Percentiles rank a stretch among this genome's conserved stretches.
Evolutionary conservation across 1,140 invertebrate genomes (phyloP).

Genomic region (Anoplolepis gracilipes): DNA sequence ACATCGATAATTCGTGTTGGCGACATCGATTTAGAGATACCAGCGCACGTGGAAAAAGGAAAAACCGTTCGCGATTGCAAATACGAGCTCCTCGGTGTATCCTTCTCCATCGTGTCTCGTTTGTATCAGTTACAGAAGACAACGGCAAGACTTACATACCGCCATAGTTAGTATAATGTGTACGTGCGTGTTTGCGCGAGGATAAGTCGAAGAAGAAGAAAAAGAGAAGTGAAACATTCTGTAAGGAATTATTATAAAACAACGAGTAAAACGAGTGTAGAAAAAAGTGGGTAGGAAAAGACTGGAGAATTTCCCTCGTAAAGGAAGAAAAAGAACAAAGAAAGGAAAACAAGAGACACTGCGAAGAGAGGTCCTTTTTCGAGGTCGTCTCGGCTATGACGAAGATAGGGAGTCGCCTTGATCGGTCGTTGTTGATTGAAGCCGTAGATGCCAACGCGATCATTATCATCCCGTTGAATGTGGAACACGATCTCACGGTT

Average conservation of each 20-base stretch:
- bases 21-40: not conserved
- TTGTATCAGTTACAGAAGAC: slow-evolving; percentile 24
- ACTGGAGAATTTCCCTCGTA: not conserved
- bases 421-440: slow-evolving; percentile 53
- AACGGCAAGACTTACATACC: not conserved
- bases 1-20: not conserved
- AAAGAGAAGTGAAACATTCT: not conserved
- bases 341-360: not conserved
- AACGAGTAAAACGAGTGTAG: not conserved
- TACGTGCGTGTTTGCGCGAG: slow-evolving; percentile 2
- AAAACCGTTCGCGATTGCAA: not conserved
- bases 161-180: not conserved
- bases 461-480: slow-evolving; percentile 80
- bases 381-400: slow-evolving; percentile 68
- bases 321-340: not conserved
- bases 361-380: not conserved
- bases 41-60: not conserved
- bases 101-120: not conserved
- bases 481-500: slow-evolving; percentile 84
- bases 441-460: slow-evolving; percentile 29
- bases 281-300: not conserved
- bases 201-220: not conserved
- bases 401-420: slow-evolving; percentile 69
- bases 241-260: not conserved
- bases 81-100: not conserved